phyloP scores from a whole-genome alignment of 2,797 vertebrate species.

The Enteromius treurensis region DNA sequence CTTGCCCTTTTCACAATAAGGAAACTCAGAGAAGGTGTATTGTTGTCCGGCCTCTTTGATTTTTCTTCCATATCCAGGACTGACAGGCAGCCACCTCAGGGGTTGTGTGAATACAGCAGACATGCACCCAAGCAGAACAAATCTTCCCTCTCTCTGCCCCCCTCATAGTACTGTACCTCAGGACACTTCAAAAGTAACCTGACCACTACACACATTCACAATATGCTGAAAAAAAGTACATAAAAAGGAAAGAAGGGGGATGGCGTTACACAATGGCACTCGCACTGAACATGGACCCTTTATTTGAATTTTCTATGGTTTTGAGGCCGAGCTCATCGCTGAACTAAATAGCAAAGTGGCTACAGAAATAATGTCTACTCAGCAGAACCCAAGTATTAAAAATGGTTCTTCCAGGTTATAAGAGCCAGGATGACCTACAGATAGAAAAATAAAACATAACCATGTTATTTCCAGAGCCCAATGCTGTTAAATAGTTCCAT shows the following conservation, averaged over 20 bases:
- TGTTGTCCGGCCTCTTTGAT: conserved; percentile 77
- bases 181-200: conserved; percentile 62
- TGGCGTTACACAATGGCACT: conserved; percentile 28
- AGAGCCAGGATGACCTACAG: conserved; percentile 51
- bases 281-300: conserved; percentile 10
- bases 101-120: conserved; percentile 64
- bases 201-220: conserved; percentile 51
- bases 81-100: conserved; percentile 73
- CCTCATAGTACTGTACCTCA: conserved; percentile 59
- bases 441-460: conserved; percentile 51
- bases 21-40: conserved; percentile 67
- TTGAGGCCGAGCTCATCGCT: conserved; percentile 3
- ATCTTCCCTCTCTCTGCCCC: conserved; percentile 64
- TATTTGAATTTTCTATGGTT: conserved; percentile 25
- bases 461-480: conserved; percentile 51
- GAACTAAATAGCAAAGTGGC: conserved; percentile 24
- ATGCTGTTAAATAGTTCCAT: conserved; percentile 60
- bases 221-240: conserved; percentile 32
- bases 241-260: neutral
- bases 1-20: conserved; percentile 60
- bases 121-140: conserved; percentile 73
- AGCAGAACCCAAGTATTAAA: conserved; percentile 21
- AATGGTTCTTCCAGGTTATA: conserved; percentile 29
- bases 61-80: conserved; percentile 73
- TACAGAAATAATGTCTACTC: conserved; percentile 14